phyloP scores from a whole-genome alignment of 2,113 vertebrate genomes.

The Semicossyphus pulcher region DNA sequence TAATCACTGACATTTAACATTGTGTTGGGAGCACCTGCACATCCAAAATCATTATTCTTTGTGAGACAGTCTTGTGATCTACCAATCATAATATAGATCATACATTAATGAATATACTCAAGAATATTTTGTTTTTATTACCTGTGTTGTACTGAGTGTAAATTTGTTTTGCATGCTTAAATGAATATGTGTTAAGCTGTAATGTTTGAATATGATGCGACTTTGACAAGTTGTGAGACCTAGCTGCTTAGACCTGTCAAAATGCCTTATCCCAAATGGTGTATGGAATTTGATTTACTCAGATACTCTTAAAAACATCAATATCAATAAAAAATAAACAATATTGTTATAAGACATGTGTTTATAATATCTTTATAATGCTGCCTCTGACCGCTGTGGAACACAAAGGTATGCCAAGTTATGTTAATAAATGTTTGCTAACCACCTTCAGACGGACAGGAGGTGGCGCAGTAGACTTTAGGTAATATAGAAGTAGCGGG shows the following conservation, averaged over 20 bases:
- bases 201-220: constrained; percentile 14
- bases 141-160: not conserved
- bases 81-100: constrained; percentile 7
- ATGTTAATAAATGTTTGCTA: not conserved
- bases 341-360: not conserved
- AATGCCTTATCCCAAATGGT: constrained; percentile 9
- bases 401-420: not conserved
- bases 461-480: constrained; percentile 47
- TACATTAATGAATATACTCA: not conserved
- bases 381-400: not conserved
- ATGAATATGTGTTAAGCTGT: constrained; percentile 13
- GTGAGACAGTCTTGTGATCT: constrained; percentile 9
- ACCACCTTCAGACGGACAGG: constrained; percentile 17
- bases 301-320: not conserved
- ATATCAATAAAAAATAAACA: constrained; percentile 1
- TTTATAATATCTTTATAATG: not conserved
- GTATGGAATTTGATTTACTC: constrained; percentile 10
- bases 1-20: not conserved
- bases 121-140: constrained; percentile 12
- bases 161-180: constrained; percentile 36
- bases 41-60: not conserved
- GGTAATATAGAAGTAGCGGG: not conserved
- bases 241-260: not conserved
- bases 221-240: not conserved
- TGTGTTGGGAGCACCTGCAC: not conserved